These are phyloP conservation scores for Rostratula benghalensis DNA, from an alignment of 2,113 vertebrate genomes.

Conservation along the genomic window DNA sequence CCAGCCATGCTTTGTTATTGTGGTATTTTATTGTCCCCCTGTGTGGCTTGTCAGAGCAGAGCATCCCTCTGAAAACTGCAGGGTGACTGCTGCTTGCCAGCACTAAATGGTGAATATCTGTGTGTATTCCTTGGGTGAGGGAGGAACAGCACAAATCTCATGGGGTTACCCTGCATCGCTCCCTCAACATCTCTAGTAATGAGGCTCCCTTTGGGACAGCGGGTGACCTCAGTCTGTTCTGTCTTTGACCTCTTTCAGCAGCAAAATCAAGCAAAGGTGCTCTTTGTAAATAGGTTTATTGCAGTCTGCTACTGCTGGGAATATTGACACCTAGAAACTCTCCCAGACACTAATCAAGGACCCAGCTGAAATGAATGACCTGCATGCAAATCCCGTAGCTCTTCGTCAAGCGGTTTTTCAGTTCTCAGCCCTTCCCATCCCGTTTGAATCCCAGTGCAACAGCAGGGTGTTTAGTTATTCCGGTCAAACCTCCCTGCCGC, in stretches of 20 bases:
- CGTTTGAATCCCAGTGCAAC: neutral
- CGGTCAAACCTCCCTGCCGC: conserved; percentile 1
- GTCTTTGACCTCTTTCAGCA: neutral
- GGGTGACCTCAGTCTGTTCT: rapidly evolving
- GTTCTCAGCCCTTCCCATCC: neutral
- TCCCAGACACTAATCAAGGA: neutral
- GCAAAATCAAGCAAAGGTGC: neutral
- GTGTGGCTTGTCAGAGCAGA: neutral
- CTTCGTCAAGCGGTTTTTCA: neutral
- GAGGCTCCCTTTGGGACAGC: neutral
- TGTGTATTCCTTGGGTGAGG: neutral
- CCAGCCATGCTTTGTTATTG: neutral
- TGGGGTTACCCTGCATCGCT: rapidly evolving
- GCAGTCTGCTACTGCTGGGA: neutral
- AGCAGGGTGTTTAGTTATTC: conserved; percentile 17
- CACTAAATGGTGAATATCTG: rapidly evolving
- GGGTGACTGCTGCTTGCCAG: neutral
- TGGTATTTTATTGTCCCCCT: neutral
- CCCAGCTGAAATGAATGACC: neutral
- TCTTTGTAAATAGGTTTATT: neutral
- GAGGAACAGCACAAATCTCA: neutral
- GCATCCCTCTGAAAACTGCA: neutral
- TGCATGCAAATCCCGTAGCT: conserved; percentile 7
- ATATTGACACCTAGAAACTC: neutral
- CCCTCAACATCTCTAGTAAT: neutral